Conservation (phyloP, 2,113 vertebrate species). For the Piaya cayana region DNA sequence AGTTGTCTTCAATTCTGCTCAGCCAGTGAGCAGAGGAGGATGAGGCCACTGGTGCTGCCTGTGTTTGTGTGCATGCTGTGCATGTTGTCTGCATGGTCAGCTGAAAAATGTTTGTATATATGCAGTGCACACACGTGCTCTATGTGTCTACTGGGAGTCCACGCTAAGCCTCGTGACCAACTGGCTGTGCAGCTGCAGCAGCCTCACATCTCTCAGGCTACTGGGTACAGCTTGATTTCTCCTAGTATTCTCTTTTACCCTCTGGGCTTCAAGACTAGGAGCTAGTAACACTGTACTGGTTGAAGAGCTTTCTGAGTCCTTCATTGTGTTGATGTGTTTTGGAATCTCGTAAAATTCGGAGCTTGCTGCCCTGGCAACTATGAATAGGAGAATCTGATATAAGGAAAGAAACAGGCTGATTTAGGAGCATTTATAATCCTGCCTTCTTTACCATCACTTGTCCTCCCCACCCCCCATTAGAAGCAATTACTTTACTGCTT, state of each 20-base stretch:
- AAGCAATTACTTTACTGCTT: neutral
- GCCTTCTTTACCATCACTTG: neutral
- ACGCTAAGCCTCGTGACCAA: accelerated
- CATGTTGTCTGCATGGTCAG: neutral
- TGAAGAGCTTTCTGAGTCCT: neutral
- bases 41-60: neutral
- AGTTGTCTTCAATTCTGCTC: neutral
- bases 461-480: accelerated
- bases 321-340: neutral
- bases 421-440: slow-evolving; percentile 32
- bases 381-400: neutral
- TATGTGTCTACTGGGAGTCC: neutral
- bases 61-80: neutral
- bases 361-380: neutral
- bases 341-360: neutral
- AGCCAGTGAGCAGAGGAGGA: neutral
- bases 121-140: accelerated
- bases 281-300: neutral
- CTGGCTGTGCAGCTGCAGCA: neutral
- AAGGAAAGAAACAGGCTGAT: neutral
- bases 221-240: neutral
- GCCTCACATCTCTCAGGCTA: neutral
- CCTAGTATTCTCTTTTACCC: neutral
- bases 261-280: neutral
- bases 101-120: neutral